Conservation (phyloP, 2,888 invertebrate genomes). For the Antitype chi region DNA sequence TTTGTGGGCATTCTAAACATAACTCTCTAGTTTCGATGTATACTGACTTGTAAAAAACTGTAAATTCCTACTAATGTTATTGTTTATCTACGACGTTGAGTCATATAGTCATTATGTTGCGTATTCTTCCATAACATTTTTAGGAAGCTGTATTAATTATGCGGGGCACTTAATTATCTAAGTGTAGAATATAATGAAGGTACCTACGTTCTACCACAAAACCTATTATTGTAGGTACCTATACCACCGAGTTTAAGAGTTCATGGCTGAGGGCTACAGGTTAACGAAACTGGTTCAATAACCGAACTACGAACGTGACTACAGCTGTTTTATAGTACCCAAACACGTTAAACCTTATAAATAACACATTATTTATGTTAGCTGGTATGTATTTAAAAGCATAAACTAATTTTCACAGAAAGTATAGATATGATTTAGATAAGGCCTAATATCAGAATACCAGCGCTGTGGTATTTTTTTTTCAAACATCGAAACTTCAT, state of each 20-base stretch:
- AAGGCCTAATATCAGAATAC: not conserved
- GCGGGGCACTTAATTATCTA: not conserved
- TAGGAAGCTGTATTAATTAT: conserved; percentile 7
- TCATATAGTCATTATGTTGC: conserved; percentile 38
- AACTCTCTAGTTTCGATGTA: no score
- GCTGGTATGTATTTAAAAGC: not conserved
- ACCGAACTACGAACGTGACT: conserved; percentile 10
- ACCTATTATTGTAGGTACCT: not conserved
- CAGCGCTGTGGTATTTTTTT: no score
- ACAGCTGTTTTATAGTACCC: conserved; percentile 11
- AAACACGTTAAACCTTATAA: conserved; percentile 8
- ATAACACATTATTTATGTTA: not conserved
- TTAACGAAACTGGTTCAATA: conserved; percentile 38
- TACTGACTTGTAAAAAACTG: not conserved
- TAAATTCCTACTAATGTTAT: conserved; percentile 19
- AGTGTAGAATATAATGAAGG: not conserved
- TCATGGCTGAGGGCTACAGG: conserved; percentile 33
- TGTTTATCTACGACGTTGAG: conserved; percentile 35
- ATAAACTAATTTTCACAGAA: not conserved
- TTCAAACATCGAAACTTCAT: no score
- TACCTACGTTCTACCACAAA: not conserved
- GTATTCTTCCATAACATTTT: conserved; percentile 27
- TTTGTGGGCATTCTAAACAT: not conserved
- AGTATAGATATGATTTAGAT: not conserved
- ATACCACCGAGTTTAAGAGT: conserved; percentile 3